These are phyloP conservation scores for Hipparchia semele DNA, from an alignment of 2,888 invertebrate species.

Conservation along the genomic window DNA sequence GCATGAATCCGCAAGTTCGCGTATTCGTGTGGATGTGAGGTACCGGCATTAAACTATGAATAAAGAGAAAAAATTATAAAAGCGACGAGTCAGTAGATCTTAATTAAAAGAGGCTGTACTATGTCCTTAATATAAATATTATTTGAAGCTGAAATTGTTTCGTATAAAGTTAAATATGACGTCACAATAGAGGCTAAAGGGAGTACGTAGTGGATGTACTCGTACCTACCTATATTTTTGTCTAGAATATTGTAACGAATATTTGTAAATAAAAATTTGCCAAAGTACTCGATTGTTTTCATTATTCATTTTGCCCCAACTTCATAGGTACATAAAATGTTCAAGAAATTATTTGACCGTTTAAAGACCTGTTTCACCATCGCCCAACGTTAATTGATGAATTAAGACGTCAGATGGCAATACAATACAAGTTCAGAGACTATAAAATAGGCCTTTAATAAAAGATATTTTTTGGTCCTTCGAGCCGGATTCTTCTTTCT, in stretches of 20 bases:
- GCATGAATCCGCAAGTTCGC: too few species aligned
- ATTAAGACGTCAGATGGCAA: too few species aligned
- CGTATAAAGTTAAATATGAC: constrained; percentile 9
- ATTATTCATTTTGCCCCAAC: not conserved
- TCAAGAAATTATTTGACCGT: too few species aligned
- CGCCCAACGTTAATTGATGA: too few species aligned
- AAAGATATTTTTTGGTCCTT: too few species aligned
- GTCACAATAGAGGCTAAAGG: constrained; percentile 37
- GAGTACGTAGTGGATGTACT: constrained; percentile 44
- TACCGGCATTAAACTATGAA: too few species aligned
- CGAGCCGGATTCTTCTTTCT: too few species aligned
- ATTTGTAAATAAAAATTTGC: constrained; percentile 64
- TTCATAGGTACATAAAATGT: not conserved
- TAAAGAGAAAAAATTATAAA: not conserved
- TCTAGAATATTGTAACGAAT: constrained; percentile 51
- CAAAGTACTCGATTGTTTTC: constrained; percentile 50
- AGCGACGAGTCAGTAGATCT: not conserved
- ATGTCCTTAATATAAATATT: constrained; percentile 6
- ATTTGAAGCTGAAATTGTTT: not conserved
- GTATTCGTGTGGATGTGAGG: too few species aligned
- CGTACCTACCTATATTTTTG: constrained; percentile 46
- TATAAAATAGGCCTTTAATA: too few species aligned
- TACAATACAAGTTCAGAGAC: too few species aligned
- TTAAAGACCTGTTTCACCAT: too few species aligned
- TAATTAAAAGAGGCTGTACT: constrained; percentile 9